phyloP scores from a whole-genome alignment of 2,797 vertebrate genomes.

The Lepilemur septentrionalis region DNA sequence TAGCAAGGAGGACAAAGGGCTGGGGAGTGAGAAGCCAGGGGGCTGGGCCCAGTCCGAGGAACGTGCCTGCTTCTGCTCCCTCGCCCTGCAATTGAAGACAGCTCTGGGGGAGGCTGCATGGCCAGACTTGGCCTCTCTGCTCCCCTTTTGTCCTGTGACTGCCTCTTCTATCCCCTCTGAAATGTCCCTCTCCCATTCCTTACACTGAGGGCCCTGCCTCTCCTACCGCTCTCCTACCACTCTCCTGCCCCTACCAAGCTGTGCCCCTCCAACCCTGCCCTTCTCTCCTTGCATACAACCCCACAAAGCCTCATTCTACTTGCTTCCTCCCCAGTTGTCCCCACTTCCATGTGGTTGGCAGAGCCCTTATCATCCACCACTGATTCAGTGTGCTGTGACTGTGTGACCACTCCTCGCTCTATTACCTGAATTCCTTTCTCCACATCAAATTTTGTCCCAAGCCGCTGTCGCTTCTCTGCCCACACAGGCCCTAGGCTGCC shows the following conservation, averaged over 20 bases:
- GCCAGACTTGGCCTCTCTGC: background rate
- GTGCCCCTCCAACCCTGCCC: fast-evolving
- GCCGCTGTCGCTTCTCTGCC: background rate
- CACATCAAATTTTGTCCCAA: background rate
- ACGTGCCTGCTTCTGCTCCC: too few species aligned
- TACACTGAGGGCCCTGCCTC: too few species aligned
- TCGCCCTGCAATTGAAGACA: background rate
- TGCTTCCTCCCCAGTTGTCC: background rate
- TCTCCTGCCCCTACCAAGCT: background rate
- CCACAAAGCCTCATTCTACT: background rate
- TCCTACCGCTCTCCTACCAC: too few species aligned
- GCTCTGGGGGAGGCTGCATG: background rate
- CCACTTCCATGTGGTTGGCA: fast-evolving
- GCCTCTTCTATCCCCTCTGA: background rate
- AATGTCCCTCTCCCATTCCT: too few species aligned
- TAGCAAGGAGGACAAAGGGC: background rate
- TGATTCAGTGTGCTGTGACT: background rate
- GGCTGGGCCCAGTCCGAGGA: background rate
- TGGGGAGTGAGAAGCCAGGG: background rate
- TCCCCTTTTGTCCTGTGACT: background rate
- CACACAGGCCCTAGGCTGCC: background rate
- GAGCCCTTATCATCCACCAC: background rate
- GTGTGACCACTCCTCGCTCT: background rate
- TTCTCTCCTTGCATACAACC: background rate
- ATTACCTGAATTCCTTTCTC: background rate